A percentile compares a stretch with the other conserved stretches of the same genome.
Evolutionary conservation across 2,113 vertebrate species (phyloP).

Genomic region (Gallinago undulata): DNA sequence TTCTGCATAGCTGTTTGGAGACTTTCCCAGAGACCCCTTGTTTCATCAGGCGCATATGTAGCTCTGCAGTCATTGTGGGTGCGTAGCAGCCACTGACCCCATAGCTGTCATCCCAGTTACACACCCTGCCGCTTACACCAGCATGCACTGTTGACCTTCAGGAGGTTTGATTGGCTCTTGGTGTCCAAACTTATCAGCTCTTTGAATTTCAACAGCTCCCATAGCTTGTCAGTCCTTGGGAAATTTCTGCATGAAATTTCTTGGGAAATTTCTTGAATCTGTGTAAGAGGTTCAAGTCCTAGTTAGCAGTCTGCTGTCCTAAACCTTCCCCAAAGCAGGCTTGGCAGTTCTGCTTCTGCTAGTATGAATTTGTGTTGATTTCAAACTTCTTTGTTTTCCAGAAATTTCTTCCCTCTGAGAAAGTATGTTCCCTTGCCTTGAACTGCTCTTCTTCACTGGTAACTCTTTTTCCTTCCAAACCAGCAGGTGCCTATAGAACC

Average conservation of each 20-base stretch:
- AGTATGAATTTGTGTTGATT: not conserved
- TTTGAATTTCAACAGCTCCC: not conserved
- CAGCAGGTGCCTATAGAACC: not conserved
- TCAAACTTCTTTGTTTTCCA: not conserved
- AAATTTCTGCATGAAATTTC: not conserved
- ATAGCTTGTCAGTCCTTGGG: not conserved
- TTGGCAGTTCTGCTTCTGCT: not conserved
- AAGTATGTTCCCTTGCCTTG: not conserved
- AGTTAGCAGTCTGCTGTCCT: not conserved
- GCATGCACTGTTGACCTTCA: fast-evolving
- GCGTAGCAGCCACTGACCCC: too few relatives aligned
- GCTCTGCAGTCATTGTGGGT: not conserved
- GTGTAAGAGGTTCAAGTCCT: not conserved
- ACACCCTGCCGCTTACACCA: fast-evolving
- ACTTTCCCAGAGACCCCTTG: not conserved
- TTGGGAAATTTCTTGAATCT: not conserved
- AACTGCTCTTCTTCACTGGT: not conserved
- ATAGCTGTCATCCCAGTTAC: not conserved
- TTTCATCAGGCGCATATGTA: not conserved
- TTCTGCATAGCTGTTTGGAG: not conserved
- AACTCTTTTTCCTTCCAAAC: not conserved
- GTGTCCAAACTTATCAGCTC: not conserved
- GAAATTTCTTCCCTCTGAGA: not conserved
- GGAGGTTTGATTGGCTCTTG: not conserved
- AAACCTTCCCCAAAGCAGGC: not conserved